Percentiles rank a stretch among this genome's conserved stretches.
phyloP scores from a whole-genome alignment of 2,113 vertebrate species.

The Chaenogobius annularis region DNA sequence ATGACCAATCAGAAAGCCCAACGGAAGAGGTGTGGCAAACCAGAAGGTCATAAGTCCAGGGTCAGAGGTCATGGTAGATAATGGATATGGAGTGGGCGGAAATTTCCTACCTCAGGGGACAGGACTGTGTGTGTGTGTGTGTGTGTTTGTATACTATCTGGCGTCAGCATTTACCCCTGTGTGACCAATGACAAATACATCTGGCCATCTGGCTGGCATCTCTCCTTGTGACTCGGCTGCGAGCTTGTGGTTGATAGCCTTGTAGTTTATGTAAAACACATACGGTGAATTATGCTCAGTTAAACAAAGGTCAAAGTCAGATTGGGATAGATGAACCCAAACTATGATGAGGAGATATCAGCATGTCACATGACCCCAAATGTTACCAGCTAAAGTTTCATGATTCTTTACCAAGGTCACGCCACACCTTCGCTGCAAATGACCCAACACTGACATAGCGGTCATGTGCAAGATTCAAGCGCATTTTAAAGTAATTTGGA shows the following conservation, averaged over 20 bases:
- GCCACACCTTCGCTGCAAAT: slow-evolving; percentile 21
- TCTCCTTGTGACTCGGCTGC: slow-evolving; percentile 28
- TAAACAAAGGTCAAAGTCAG: slow-evolving; percentile 35
- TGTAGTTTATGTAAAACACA: background rate
- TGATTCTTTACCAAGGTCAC: slow-evolving; percentile 47
- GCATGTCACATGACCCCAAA: slow-evolving; percentile 42
- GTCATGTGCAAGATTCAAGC: background rate
- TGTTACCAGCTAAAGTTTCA: slow-evolving; percentile 44
- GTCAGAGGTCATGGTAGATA: slow-evolving; percentile 66
- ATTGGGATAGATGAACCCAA: slow-evolving; percentile 28
- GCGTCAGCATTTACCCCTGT: slow-evolving; percentile 65
- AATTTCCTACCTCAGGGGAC: slow-evolving; percentile 69
- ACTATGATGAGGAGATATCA: slow-evolving; percentile 35
- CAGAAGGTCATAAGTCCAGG: slow-evolving; percentile 65
- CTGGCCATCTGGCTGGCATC: slow-evolving; percentile 44
- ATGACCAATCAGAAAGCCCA: slow-evolving; percentile 51
- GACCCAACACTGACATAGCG: background rate
- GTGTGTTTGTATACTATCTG: slow-evolving; percentile 65
- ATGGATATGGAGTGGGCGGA: slow-evolving; percentile 69
- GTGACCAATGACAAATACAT: slow-evolving; percentile 57
- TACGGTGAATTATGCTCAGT: slow-evolving; percentile 15
- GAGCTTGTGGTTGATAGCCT: background rate
- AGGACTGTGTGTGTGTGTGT: slow-evolving; percentile 37
- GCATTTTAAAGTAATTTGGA: too few relatives aligned
- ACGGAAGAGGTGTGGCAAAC: slow-evolving; percentile 46